Percentiles rank a stretch among this genome's conserved stretches.
Conservation (phyloP, 2,888 invertebrate species). For the Parelbella ahira region DNA sequence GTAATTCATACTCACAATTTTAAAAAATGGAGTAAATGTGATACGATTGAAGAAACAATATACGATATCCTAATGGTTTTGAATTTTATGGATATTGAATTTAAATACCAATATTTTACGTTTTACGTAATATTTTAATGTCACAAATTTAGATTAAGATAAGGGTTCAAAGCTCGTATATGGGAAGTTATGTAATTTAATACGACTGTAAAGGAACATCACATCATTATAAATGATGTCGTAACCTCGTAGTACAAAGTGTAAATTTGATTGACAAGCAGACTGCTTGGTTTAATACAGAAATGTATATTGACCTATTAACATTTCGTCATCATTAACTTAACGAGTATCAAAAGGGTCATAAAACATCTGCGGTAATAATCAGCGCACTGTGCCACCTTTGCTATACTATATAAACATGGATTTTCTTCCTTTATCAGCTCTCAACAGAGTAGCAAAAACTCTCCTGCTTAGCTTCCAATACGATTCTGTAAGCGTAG, state of each 20-base stretch:
- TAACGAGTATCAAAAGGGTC: slow-evolving; percentile 2
- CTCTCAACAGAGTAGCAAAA: no score
- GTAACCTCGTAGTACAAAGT: background rate
- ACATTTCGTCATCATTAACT: slow-evolving; percentile 17
- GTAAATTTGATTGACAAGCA: background rate
- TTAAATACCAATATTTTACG: slow-evolving; percentile 5
- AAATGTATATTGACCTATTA: slow-evolving; percentile 7
- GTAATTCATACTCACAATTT: no score
- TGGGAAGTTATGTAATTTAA: slow-evolving; percentile 4
- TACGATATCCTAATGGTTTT: background rate
- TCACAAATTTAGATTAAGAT: slow-evolving; percentile 17
- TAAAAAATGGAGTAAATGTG: no score
- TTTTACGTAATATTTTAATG: slow-evolving; percentile 7
- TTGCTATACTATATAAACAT: no score
- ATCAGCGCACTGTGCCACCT: no score
- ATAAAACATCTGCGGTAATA: no score
- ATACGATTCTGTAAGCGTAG: no score
- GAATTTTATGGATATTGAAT: background rate
- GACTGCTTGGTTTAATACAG: background rate
- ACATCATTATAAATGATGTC: background rate
- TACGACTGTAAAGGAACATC: background rate
- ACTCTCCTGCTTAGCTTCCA: no score
- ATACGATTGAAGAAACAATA: no score
- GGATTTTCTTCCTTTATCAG: no score
- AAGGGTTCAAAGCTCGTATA: slow-evolving; percentile 13